A percentile compares a stretch with the other conserved stretches of the same genome.
Evolutionary conservation across 2,888 invertebrate species (phyloP).

Genomic region (Eurytoma adleriae): DNA sequence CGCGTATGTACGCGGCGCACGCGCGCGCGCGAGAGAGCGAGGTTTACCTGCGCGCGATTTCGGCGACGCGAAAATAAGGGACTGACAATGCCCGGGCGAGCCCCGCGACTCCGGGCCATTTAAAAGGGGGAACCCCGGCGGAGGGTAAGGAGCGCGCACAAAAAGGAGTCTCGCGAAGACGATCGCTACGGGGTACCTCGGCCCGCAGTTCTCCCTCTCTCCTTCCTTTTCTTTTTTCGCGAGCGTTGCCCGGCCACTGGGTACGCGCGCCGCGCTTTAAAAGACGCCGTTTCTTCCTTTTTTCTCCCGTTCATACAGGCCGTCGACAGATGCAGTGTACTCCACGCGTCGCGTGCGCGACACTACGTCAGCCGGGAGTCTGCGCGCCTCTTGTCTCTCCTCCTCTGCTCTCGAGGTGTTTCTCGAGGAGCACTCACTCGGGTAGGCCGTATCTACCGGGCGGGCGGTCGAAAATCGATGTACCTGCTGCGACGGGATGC

Average conservation of each 20-base stretch:
- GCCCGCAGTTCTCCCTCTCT: constrained; percentile 6
- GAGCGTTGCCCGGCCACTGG: background rate
- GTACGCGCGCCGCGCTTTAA: background rate
- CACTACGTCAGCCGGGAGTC: too few relatives aligned
- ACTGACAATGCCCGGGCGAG: constrained; percentile 67
- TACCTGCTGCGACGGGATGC: too few relatives aligned
- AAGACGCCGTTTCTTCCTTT: too few relatives aligned
- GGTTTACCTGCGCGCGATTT: background rate
- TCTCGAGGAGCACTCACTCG: too few relatives aligned
- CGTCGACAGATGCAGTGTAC: too few relatives aligned
- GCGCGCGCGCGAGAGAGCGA: background rate
- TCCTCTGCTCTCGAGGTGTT: too few relatives aligned
- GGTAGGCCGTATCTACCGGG: too few relatives aligned
- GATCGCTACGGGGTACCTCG: constrained; percentile 55
- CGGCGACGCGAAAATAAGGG: constrained; percentile 65
- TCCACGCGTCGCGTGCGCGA: too few relatives aligned
- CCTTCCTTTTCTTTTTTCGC: background rate
- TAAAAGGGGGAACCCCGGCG: constrained; percentile 60
- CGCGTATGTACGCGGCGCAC: constrained; percentile 5
- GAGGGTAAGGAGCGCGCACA: constrained; percentile 35
- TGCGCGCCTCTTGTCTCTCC: too few relatives aligned
- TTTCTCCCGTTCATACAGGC: too few relatives aligned
- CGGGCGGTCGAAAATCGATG: too few relatives aligned
- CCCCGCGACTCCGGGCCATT: constrained; percentile 64
- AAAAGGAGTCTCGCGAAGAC: constrained; percentile 50